Evolutionary conservation across 1,140 invertebrate genomes (phyloP), one percentile per base, ranked within the genome.

Genomic region (Cydia pomonella): DNA sequence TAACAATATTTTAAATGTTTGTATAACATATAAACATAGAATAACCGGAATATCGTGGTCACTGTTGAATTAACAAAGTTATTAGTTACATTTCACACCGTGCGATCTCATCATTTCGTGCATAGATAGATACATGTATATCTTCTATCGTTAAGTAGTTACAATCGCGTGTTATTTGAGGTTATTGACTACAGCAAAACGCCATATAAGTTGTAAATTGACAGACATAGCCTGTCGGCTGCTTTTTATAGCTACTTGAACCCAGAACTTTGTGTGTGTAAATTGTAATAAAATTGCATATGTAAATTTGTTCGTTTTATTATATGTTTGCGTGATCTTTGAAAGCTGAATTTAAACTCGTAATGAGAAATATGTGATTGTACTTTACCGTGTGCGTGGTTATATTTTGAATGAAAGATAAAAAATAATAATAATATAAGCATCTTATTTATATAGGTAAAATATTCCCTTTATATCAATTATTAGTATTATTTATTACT

Each of bases 231-330:
- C 29, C n/a, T 6, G 29, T 69, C 29, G 64, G 29, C 29, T 21
- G 27, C 29, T 33, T 18, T 69, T 69, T 69, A 13, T 33, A 33
- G 29, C n/a, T 3, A 3, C 64, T 38, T 69, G 25, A 29, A 7
- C 63, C 63, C 29, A 66, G 64, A 69, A 69, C n/a, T 33, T 18
- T 69, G 29, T 69, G 64, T 69, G 64, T 50, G 47, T 50, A n/a
- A n/a, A n/a, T n/a, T n/a, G n/a, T n/a, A 50, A 50, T 16, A 1
- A 50, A 50, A 50, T 50, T 50, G 47, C 27, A 38, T 18, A 23
- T 38, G 64, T 18, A 33, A 69, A n/a, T 16, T 6, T 69, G 27
- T 66, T 63, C 10, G 18, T 53, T 6, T 53, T 53, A 38, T 33
- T 66, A 18, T 41, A 38, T 69, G 33, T 33, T 27, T 23, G 18